Evolutionary conservation across 1,140 invertebrate species (phyloP), one percentile per base, ranked within the genome.

Genomic region (Eciton burchellii): DNA sequence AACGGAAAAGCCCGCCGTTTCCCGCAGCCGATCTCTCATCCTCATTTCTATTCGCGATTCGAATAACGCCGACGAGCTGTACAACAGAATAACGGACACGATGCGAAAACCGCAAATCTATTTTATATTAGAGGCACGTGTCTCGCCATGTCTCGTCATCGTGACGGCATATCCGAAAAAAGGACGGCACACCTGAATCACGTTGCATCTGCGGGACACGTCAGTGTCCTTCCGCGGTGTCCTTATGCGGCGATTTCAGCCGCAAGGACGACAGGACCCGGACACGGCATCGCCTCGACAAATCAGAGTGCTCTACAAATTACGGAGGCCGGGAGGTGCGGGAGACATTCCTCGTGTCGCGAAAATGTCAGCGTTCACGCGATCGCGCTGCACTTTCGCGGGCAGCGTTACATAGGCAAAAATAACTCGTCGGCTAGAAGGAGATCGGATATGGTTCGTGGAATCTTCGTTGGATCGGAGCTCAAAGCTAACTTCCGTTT

Each of bases 61-160:
- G 59, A 65, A 9, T 8, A 57, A 65, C 19, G 52, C 47, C 57
- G 68, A 49, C 26, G 60, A 79, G 35, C 29, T 43, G 12, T 56
- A 47, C 68, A 35, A 56, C 57, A 59, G 49, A 76, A 79, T 88
- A 90, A 88, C 89, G 89, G 86, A 81, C 62, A 56, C 72, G 82
- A 6, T 47, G 49, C 26, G 71, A 79, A 85, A 82, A 87, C 89
- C 84, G 88, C 77, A 87, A 89, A 85, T 83, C 65, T 81, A 72
- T 87, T 89, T 90, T 79, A 70, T 83, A 90, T 89, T 72, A 85
- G 82, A 45, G 72, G 26, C 83, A 89, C 71, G 86, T 73, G 57
- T 86, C 86, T 82, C 71, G 24, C 3, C 21, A 3, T 70, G 54
- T 90, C 88, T 89, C 85, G 84, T 91, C 89, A 90, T 63, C 60